Conservation (phyloP, 2,113 vertebrate species). For the Octodon degus region DNA sequence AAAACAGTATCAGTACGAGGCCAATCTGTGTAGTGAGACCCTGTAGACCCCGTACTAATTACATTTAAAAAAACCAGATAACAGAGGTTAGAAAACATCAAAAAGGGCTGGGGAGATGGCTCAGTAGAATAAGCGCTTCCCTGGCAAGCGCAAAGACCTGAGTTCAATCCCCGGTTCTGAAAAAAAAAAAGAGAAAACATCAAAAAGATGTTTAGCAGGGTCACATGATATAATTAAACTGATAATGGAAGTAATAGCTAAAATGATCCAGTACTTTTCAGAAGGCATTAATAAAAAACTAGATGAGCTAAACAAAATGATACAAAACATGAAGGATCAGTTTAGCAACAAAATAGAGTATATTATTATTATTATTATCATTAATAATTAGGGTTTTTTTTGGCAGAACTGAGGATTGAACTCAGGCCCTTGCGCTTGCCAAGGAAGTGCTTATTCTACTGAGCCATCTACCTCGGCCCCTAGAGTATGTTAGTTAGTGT, state of each 20-base stretch:
- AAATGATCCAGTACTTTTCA: not conserved
- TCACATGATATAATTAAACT: not conserved
- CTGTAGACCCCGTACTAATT: too few species aligned
- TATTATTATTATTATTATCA: not conserved
- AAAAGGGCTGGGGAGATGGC: not conserved
- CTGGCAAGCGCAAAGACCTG: too few species aligned
- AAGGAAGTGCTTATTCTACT: too few species aligned
- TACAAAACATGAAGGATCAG: not conserved
- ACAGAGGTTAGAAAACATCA: not conserved
- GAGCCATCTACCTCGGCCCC: too few species aligned
- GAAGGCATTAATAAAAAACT: not conserved
- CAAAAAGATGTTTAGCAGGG: not conserved
- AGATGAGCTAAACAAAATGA: not conserved
- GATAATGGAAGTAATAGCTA: not conserved
- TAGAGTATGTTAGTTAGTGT: not conserved
- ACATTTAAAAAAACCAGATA: not conserved
- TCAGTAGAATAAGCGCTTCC: too few species aligned
- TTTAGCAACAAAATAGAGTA: not conserved
- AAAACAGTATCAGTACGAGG: too few species aligned
- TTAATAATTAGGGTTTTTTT: too few species aligned
- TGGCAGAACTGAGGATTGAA: too few species aligned
- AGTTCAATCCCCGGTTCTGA: too few species aligned
- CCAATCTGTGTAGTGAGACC: too few species aligned
- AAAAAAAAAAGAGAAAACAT: not conserved
- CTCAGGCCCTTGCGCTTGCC: too few species aligned